phyloP scores from a whole-genome alignment of 2,113 vertebrate genomes.

The Tachycineta bicolor region DNA sequence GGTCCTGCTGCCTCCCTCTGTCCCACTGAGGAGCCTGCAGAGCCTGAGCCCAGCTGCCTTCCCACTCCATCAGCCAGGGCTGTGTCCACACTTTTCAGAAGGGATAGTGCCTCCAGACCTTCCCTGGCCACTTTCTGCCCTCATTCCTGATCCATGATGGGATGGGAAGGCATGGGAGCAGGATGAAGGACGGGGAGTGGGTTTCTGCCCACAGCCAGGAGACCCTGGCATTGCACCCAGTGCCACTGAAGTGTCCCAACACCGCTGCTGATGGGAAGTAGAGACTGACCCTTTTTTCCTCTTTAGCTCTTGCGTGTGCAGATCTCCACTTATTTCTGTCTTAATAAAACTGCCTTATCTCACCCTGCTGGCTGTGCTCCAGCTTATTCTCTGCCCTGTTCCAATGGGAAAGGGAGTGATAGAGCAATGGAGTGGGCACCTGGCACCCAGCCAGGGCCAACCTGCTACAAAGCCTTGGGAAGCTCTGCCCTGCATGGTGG shows the following conservation, averaged over 20 bases:
- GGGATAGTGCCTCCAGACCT: not conserved
- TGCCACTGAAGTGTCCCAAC: rapidly evolving
- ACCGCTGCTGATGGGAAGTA: not conserved
- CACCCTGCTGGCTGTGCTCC: not conserved
- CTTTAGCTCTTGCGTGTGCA: not conserved
- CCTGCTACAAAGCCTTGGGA: not conserved
- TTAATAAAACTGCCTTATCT: not conserved
- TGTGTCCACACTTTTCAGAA: not conserved
- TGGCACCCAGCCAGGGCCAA: not conserved
- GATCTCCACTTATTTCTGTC: not conserved
- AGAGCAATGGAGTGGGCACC: not conserved
- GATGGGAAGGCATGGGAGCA: not conserved
- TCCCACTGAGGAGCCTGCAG: not conserved
- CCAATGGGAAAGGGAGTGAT: not conserved
- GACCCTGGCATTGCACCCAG: not conserved
- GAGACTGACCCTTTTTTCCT: not conserved
- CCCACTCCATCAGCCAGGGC: not conserved
- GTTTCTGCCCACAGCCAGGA: not conserved
- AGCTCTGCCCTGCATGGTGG: not conserved
- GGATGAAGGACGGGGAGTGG: not conserved
- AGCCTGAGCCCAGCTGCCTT: not conserved
- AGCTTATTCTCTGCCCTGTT: not conserved
- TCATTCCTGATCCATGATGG: not conserved
- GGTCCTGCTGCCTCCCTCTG: not conserved
- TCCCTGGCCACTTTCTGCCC: not conserved